A percentile compares a stretch with the other conserved stretches of the same genome.
These are phyloP conservation scores for Caenorhabditis japonica DNA, from an alignment of 2,888 invertebrate species.

Conservation along the genomic window DNA sequence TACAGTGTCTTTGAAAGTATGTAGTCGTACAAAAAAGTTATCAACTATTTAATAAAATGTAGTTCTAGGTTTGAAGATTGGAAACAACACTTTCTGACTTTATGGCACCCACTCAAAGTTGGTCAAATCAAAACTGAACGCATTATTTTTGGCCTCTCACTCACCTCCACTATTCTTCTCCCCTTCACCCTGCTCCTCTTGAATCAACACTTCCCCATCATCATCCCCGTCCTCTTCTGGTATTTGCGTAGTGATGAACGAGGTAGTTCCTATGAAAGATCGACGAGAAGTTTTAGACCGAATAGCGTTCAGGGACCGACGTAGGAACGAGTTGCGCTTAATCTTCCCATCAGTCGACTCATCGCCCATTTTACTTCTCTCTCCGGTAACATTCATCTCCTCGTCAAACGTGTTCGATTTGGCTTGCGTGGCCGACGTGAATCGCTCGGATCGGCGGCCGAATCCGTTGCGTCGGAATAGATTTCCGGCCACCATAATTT, in stretches of 20 bases:
- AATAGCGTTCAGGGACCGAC: conserved; percentile 33
- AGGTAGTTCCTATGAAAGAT: background rate
- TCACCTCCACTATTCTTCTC: no score
- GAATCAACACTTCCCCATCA: background rate
- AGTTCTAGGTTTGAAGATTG: no score
- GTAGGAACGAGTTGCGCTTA: conserved; percentile 41
- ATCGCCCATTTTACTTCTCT: background rate
- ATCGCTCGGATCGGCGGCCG: conserved; percentile 43
- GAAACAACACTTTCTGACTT: no score
- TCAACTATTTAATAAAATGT: no score
- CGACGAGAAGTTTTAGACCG: conserved; percentile 14
- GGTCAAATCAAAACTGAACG: no score
- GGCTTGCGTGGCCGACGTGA: conserved; percentile 14
- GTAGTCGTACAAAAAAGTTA: no score
- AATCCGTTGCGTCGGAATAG: conserved; percentile 30
- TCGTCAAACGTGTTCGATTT: background rate
- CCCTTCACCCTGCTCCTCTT: background rate
- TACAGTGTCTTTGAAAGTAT: no score
- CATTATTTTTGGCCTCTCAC: no score
- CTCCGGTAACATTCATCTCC: background rate
- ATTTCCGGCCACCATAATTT: background rate
- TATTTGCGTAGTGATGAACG: background rate
- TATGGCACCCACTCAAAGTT: no score
- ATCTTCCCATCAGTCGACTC: conserved; percentile 19
- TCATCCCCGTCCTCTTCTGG: conserved; percentile 1